Base-by-base conservation (phyloP, 2,113 vertebrate genomes). In the Pelvicachromis taeniatus region DNA sequence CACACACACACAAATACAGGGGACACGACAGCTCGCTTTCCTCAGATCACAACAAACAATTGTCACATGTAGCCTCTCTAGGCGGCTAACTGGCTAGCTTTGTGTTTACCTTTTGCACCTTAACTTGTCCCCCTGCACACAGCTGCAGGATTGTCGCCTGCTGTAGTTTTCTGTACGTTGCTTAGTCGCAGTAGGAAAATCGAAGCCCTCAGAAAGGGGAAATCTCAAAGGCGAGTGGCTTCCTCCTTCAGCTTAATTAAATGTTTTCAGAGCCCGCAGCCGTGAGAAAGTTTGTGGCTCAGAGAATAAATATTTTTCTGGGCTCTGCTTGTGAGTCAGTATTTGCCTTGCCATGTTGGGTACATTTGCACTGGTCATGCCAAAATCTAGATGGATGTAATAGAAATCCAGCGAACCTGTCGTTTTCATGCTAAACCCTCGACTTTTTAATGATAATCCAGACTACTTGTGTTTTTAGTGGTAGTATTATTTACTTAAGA, bases 1-100 rank as follows among this genome's bases (percentile, higher is more conserved):
- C 52, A 88, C 52, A 88, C 78, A 73, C 31, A 89, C 87, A 92
- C 81, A 86, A 55, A 90, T 40, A 77, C 83, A 81, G 12, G 23
- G 63, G 84, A 92, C 75, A 68, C 58, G 85, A 94, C 87, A 68
- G 63, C 92, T 89, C 45, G 61, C 88, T 89, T 91, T 85, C 89
- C 40, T 78, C 53, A 84, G 81, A 92, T 88, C 90, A 90, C 93
- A 87, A 89, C 85, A 89, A 92, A 91, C 80, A 80, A 91, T 91
- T 91, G 88, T 53, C 86, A 88, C 86, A 70, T 89, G 86, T 85
- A 87, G 80, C 83, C 52, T 84, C 54, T 59, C 77, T 54, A 21
- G 16, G 55, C 79, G 68, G 56, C 61, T 23, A 29, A 54, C 81
- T 78, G 75, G 59, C 84, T 73, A 75, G 65, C 56, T 75, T 5